phyloP scores from a whole-genome alignment of 2,113 vertebrate genomes.

The Hucho hucho region DNA sequence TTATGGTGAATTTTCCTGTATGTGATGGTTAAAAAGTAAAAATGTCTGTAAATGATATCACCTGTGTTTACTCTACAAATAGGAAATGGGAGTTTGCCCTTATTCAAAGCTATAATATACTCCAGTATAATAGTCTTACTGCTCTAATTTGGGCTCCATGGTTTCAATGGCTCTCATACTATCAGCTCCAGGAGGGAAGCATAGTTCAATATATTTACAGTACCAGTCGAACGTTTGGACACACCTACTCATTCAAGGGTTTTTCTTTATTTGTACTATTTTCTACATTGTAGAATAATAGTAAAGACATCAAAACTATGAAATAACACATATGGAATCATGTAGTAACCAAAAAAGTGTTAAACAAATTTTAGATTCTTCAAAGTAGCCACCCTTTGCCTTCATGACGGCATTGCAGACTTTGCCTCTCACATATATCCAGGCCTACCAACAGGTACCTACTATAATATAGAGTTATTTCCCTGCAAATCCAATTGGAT shows the following conservation, averaged over 20 bases:
- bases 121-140: background rate
- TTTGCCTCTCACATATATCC: background rate
- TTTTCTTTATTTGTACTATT: too few relatives aligned
- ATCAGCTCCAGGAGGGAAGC: too few relatives aligned
- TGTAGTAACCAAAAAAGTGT: too few relatives aligned
- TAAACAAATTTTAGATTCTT: too few relatives aligned
- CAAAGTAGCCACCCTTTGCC: background rate
- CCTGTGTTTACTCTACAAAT: background rate
- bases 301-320: too few relatives aligned
- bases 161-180: background rate
- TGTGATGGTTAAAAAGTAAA: background rate
- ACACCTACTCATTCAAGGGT: too few relatives aligned
- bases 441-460: background rate
- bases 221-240: too few relatives aligned
- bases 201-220: too few relatives aligned
- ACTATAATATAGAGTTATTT: background rate
- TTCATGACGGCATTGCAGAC: background rate
- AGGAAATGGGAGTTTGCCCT: background rate
- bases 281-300: too few relatives aligned
- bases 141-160: background rate
- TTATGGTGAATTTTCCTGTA: slow-evolving; percentile 33
- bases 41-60: slow-evolving; percentile 12
- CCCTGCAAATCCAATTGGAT: background rate
- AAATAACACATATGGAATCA: too few relatives aligned
- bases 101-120: background rate